Base-by-base conservation (phyloP, 2,797 vertebrate species). In the Echeneis naucrates region DNA sequence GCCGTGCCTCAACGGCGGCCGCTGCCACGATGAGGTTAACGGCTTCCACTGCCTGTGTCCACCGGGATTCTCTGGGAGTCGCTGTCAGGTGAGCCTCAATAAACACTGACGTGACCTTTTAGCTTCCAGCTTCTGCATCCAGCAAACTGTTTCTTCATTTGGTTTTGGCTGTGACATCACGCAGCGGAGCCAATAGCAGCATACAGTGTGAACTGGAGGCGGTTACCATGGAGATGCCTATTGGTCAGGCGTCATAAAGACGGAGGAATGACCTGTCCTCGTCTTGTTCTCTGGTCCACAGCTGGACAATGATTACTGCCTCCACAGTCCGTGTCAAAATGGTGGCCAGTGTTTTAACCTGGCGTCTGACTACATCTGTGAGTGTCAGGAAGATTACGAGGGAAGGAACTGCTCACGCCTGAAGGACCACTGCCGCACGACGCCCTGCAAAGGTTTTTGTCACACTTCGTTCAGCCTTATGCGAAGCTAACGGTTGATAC, bases 341-440 rank as follows among this genome's bases (percentile, higher is more conserved):
- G 92, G 96, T 0, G 97, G 96, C 26, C 93, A 92, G 79, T 98
- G 97, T 82, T 97, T 96, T 86, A 98, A 97, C 82, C 89, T 96
- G 23, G 96, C 89, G 68, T 90, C 89, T 0, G 96, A 97, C 84
- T 98, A 97, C 78, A 94, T 96, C 91, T 98, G 97, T 67, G 94
- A 95, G 81, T 98, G 97, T 81, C 94, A 96, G 0, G 97, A 98
- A 68, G 97, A 98, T 82, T 97, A 96, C 0, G 96, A 98, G 86
- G 97, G 97, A 64, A 97, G 95, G 90, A 97, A 97, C 92, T 98
- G 97, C 84, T 98, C 96, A 0, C 96, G 94, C 56, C 91, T 97
- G 55, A 98, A 96, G 82, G 97, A 98, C 90, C 97, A 98, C 92
- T 98, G 97, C 83, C 96, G 95, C 60, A 95, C 93, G 0, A 95